Percentiles rank a stretch among this genome's conserved stretches.
These are phyloP conservation scores for Zaprionus bogoriensis DNA, from an alignment of 2,888 invertebrate genomes.

Conservation along the genomic window DNA sequence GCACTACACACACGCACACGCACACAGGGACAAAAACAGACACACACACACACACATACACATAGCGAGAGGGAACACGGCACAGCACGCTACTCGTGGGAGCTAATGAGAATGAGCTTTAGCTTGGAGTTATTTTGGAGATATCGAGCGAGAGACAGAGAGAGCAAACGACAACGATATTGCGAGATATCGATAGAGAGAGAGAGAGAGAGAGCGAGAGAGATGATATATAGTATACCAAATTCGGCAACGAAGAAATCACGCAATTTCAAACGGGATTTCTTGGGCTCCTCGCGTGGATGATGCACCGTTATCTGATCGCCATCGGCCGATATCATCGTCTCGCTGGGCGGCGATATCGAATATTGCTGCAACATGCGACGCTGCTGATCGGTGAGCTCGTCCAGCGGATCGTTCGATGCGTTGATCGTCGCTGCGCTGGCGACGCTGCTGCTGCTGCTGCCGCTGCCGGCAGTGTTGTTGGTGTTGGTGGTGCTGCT, in stretches of 20 bases:
- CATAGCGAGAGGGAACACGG: background rate
- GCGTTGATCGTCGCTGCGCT: constrained; percentile 22
- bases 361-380: constrained; percentile 77
- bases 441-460: constrained; percentile 10
- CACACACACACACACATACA: background rate
- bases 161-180: background rate
- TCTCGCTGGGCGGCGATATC: constrained; percentile 79
- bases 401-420: constrained; percentile 62
- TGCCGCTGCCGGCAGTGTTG: background rate
- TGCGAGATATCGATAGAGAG: too few relatives aligned
- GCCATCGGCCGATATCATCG: constrained; percentile 81
- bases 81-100: too few relatives aligned
- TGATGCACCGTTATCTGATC: constrained; percentile 85
- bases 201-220: background rate
- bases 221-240: constrained; percentile 84
- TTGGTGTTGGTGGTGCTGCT: background rate
- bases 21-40: background rate
- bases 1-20: background rate
- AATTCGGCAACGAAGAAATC: constrained; percentile 93
- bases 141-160: too few relatives aligned
- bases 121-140: too few relatives aligned
- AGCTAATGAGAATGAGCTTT: background rate
- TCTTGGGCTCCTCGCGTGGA: constrained; percentile 89
- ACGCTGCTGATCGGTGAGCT: constrained; percentile 80
- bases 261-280: constrained; percentile 91